These are phyloP conservation scores for Hormaphis cornu DNA, from an alignment of 1,140 invertebrate species.

Conservation along the genomic window DNA sequence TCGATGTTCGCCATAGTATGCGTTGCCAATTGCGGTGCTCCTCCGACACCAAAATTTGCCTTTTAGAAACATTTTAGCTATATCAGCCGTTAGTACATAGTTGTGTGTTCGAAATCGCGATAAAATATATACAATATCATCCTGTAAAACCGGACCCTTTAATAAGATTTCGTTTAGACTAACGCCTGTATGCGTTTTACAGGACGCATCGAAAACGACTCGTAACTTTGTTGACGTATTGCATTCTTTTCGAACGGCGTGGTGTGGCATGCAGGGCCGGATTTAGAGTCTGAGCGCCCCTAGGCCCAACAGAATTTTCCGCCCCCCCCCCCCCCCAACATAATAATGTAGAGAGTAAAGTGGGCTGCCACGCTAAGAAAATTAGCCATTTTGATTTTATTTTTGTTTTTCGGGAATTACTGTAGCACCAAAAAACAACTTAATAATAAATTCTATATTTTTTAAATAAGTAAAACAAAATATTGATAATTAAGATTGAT, in stretches of 20 bases:
- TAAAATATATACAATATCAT: neutral
- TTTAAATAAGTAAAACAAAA: too few species aligned
- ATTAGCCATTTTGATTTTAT: neutral
- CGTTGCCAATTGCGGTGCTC: conserved; percentile 7
- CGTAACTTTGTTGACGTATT: too few species aligned
- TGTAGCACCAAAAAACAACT: too few species aligned
- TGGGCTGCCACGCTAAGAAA: neutral
- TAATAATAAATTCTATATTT: too few species aligned
- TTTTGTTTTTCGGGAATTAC: too few species aligned
- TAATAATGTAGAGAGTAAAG: neutral
- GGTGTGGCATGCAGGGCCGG: neutral
- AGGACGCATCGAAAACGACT: too few species aligned
- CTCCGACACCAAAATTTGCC: neutral
- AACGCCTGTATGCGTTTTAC: neutral
- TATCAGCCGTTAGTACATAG: neutral
- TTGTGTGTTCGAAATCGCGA: neutral
- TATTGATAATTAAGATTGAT: too few species aligned
- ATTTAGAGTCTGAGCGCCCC: neutral
- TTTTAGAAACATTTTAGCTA: neutral
- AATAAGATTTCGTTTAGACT: neutral
- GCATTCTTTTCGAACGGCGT: too few species aligned
- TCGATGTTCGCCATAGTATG: conserved; percentile 37
- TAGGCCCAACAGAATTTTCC: neutral
- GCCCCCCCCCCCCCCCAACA: neutral
- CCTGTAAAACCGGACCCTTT: neutral